Percentiles rank a stretch among this genome's conserved stretches.
phyloP scores from a whole-genome alignment of 2,888 invertebrate genomes.

The Rugalucina vietnamica region DNA sequence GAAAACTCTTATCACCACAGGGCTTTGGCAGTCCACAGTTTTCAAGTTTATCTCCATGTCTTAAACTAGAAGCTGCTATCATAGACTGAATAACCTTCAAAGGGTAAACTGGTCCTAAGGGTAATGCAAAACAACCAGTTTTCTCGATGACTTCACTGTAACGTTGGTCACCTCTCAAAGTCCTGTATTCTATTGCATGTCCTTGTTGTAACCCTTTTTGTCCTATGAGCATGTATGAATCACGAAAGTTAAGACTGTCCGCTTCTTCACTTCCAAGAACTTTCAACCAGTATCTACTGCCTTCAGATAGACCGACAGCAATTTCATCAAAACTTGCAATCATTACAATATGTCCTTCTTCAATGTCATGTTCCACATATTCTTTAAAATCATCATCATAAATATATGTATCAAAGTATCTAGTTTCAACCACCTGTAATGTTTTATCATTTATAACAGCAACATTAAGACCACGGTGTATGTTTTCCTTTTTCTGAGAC shows the following conservation, averaged over 20 bases:
- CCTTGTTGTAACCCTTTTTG: constrained; percentile 80
- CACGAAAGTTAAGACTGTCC: constrained; percentile 79
- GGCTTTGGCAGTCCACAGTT: constrained; percentile 84
- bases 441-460: constrained; percentile 77
- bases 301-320: constrained; percentile 78
- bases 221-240: constrained; percentile 82
- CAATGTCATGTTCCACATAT: constrained; percentile 26
- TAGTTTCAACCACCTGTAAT: constrained; percentile 71
- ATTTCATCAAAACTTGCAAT: constrained; percentile 82
- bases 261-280: constrained; percentile 79
- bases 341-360: constrained; percentile 74
- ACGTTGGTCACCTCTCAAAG: constrained; percentile 46
- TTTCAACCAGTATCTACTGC: constrained; percentile 77
- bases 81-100: constrained; percentile 64
- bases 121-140: constrained; percentile 80
- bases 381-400: constrained; percentile 73
- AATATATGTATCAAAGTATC: constrained; percentile 81
- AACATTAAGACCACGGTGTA: constrained; percentile 79
- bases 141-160: constrained; percentile 77
- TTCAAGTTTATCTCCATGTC: constrained; percentile 76
- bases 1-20: constrained; percentile 83
- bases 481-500: constrained; percentile 72
- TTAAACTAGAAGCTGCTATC: constrained; percentile 52
- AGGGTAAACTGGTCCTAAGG: constrained; percentile 74
- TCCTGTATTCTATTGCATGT: constrained; percentile 81